A percentile compares a stretch with the other conserved stretches of the same genome.
Evolutionary conservation across 2,797 vertebrate species (phyloP).

Genomic region (Sternarchorhynchus goeldii): DNA sequence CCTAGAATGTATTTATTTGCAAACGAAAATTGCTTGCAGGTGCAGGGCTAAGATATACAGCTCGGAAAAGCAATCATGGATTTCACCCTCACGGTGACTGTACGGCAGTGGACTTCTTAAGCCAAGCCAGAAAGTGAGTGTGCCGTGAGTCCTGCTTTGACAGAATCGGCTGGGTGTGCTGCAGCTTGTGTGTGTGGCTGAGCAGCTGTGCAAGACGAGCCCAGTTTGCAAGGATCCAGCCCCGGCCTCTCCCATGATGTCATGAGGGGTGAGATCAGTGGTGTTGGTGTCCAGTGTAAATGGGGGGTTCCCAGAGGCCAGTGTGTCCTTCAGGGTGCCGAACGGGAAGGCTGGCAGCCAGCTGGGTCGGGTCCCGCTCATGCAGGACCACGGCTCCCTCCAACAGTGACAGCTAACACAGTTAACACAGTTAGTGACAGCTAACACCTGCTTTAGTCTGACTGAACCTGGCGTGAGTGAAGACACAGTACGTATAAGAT

Average conservation of each 20-base stretch:
- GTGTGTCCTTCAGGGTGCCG: constrained; percentile 35
- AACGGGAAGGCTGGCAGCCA: constrained; percentile 27
- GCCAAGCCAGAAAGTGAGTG: background rate
- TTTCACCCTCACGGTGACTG: background rate
- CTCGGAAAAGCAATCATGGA: background rate
- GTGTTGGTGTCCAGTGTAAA: constrained; percentile 39
- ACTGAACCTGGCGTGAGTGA: constrained; percentile 14
- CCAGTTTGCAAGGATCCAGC: constrained; percentile 25
- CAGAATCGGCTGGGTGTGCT: constrained; percentile 26
- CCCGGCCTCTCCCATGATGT: constrained; percentile 54
- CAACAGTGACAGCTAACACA: constrained; percentile 26
- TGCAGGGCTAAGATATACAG: constrained; percentile 15
- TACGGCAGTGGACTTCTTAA: background rate
- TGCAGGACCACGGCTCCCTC: constrained; percentile 12
- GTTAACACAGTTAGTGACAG: constrained; percentile 3
- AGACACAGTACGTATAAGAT: background rate
- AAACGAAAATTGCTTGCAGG: constrained; percentile 25
- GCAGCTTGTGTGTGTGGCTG: constrained; percentile 30
- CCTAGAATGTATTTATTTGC: constrained; percentile 26
- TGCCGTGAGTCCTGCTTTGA: background rate
- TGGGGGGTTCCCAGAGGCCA: constrained; percentile 28
- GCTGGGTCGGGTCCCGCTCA: constrained; percentile 12
- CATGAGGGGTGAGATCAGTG: constrained; percentile 53
- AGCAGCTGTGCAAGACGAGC: constrained; percentile 43
- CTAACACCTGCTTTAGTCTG: constrained; percentile 14